Percentiles rank a stretch among this genome's conserved stretches.
phyloP scores from a whole-genome alignment of 2,797 vertebrate species.

The Gambelia wislizenii region DNA sequence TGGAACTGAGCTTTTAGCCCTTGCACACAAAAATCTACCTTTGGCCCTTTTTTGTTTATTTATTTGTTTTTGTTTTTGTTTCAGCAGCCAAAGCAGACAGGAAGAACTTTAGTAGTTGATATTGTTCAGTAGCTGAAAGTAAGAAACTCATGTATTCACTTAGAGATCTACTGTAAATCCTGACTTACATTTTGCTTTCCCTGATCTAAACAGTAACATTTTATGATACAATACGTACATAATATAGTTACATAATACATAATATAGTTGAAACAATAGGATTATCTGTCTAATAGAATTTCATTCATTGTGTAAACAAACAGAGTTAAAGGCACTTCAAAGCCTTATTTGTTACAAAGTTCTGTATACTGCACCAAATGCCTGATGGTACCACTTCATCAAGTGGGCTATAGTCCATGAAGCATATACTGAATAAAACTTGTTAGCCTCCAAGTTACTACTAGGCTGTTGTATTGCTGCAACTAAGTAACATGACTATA shows the following conservation, averaged over 20 bases:
- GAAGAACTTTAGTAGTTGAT: neutral
- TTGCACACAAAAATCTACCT: neutral
- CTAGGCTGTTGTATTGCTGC: too few species aligned
- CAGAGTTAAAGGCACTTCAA: too few species aligned
- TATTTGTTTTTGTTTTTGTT: neutral
- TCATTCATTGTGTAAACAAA: neutral
- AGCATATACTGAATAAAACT: too few species aligned
- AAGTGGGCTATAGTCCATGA: too few species aligned
- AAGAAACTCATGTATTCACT: neutral
- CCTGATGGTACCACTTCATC: too few species aligned
- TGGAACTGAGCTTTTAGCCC: neutral
- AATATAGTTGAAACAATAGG: slow-evolving; percentile 15
- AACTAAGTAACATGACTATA: too few species aligned
- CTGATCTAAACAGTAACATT: neutral
- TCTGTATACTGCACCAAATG: too few species aligned
- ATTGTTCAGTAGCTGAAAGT: neutral
- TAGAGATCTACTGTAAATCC: neutral
- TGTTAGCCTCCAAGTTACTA: too few species aligned
- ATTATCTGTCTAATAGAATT: neutral
- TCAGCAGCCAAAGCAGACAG: neutral
- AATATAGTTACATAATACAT: neutral
- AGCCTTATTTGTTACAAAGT: too few species aligned
- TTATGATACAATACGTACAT: neutral
- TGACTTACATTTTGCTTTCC: neutral
- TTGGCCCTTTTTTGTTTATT: neutral